phyloP scores from a whole-genome alignment of 2,113 vertebrate genomes.

The Petromus typicus region DNA sequence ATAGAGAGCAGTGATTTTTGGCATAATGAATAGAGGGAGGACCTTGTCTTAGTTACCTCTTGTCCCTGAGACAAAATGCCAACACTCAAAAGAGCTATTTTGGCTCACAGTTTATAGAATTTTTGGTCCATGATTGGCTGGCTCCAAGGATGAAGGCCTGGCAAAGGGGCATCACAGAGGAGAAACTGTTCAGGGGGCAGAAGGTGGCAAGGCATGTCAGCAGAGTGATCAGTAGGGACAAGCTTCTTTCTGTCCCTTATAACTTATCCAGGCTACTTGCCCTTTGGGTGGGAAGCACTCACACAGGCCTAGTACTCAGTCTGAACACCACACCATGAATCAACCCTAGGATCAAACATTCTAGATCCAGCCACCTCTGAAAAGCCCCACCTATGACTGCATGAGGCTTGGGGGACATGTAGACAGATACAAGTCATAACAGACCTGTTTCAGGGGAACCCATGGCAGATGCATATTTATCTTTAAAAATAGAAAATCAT shows the following conservation, averaged over 20 bases:
- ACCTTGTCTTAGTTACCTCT: not conserved
- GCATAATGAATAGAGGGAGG: not conserved
- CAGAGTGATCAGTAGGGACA: not conserved
- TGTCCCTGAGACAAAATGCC: not conserved
- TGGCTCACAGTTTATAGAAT: not conserved
- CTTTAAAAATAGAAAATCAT: conserved; percentile 1
- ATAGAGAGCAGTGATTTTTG: not conserved
- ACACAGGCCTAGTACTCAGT: not conserved
- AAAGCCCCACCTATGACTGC: not conserved
- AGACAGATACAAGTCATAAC: not conserved
- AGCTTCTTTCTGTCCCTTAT: not conserved
- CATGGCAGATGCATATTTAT: not conserved
- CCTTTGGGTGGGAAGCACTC: not conserved
- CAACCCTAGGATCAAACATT: not conserved
- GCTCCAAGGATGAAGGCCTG: not conserved
- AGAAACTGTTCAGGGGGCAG: not conserved
- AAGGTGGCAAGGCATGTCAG: not conserved
- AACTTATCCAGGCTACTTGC: not conserved
- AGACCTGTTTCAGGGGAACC: not conserved
- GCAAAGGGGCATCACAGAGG: not conserved
- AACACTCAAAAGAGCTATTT: not conserved
- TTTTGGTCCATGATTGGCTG: not conserved
- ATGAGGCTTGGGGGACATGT: not conserved
- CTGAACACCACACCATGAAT: not conserved
- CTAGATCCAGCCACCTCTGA: not conserved